A percentile compares a stretch with the other conserved stretches of the same genome.
These are phyloP conservation scores for Phenganax marumi DNA, from an alignment of 92 coral and sea anemone species.

Conservation along the genomic window DNA sequence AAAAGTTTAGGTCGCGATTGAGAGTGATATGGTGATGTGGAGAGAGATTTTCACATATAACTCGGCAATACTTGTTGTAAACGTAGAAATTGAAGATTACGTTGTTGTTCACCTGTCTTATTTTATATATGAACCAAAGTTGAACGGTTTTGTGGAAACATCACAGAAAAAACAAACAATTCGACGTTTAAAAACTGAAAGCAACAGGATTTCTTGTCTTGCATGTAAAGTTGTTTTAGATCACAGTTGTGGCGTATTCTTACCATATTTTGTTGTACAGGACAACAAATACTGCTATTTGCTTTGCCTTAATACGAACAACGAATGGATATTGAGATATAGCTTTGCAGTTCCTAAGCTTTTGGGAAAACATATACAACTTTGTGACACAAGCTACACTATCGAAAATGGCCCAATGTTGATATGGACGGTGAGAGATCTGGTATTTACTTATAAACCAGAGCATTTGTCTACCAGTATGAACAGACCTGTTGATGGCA, in stretches of 20 bases:
- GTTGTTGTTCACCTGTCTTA: slow-evolving; percentile 10
- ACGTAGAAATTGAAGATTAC: slow-evolving; percentile 9
- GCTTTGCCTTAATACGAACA: slow-evolving; percentile 15
- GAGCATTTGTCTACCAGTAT: background rate
- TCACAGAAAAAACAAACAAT: slow-evolving; percentile 3
- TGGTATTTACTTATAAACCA: slow-evolving; percentile 35
- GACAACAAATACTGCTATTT: slow-evolving; percentile 15
- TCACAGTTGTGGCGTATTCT: slow-evolving; percentile 19
- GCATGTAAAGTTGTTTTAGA: slow-evolving; percentile 38
- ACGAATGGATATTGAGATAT: slow-evolving; percentile 31
- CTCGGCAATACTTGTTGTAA: slow-evolving; percentile 20
- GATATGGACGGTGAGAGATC: slow-evolving; percentile 24
- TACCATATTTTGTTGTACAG: slow-evolving; percentile 32
- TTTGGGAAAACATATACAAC: slow-evolving; percentile 7
- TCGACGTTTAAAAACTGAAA: background rate
- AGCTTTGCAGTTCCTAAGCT: slow-evolving; percentile 14
- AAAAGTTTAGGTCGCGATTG: background rate
- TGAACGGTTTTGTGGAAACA: slow-evolving; percentile 10
- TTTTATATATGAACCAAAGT: slow-evolving; percentile 3
- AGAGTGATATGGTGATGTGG: background rate
- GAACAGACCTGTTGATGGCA: background rate
- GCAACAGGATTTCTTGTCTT: slow-evolving; percentile 21
- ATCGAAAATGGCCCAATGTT: slow-evolving; percentile 31
- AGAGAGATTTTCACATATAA: slow-evolving; percentile 27
- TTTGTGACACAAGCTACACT: slow-evolving; percentile 20